Conservation (phyloP, 2,888 invertebrate species). For the Pollenia griseotomentosa region DNA sequence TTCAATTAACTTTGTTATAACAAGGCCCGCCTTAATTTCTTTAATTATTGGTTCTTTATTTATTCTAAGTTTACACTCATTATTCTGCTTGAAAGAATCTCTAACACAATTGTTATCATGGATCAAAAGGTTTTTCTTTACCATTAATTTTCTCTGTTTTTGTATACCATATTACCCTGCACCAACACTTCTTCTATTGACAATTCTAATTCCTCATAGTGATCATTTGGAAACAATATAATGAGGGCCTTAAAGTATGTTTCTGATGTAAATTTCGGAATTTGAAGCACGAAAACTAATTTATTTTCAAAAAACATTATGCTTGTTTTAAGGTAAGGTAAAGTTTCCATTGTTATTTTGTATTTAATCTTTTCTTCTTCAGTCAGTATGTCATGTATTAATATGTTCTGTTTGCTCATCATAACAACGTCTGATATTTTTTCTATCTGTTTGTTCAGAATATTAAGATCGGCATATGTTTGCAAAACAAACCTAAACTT, state of each 20-base stretch:
- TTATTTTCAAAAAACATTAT: constrained; percentile 38
- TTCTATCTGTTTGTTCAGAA: constrained; percentile 33
- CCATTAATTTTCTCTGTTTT: constrained; percentile 11
- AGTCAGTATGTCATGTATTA: constrained; percentile 21
- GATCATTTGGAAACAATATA: constrained; percentile 27
- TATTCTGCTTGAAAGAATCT: constrained; percentile 20
- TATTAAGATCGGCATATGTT: constrained; percentile 21
- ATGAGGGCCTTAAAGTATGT: constrained; percentile 29
- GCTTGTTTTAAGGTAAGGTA: constrained; percentile 32
- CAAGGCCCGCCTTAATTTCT: constrained; percentile 11
- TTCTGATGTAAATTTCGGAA: constrained; percentile 28
- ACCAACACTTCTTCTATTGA: constrained; percentile 6
- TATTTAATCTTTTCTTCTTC: constrained; percentile 27
- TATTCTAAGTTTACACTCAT: constrained; percentile 20
- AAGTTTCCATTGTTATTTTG: constrained; percentile 25
- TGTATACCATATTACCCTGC: constrained; percentile 14
- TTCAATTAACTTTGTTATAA: constrained; percentile 26
- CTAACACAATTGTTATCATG: constrained; percentile 21
- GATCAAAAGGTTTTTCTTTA: constrained; percentile 35
- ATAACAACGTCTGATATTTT: constrained; percentile 18
- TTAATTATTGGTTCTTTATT: constrained; percentile 12
- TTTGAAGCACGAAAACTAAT: constrained; percentile 27
- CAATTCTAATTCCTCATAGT: constrained; percentile 10
- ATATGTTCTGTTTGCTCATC: constrained; percentile 15
- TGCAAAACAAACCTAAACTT: constrained; percentile 28